Evolutionary conservation across 1,140 invertebrate species (phyloP), one percentile per base, ranked within the genome.

Genomic region (Solenopsis fugax): DNA sequence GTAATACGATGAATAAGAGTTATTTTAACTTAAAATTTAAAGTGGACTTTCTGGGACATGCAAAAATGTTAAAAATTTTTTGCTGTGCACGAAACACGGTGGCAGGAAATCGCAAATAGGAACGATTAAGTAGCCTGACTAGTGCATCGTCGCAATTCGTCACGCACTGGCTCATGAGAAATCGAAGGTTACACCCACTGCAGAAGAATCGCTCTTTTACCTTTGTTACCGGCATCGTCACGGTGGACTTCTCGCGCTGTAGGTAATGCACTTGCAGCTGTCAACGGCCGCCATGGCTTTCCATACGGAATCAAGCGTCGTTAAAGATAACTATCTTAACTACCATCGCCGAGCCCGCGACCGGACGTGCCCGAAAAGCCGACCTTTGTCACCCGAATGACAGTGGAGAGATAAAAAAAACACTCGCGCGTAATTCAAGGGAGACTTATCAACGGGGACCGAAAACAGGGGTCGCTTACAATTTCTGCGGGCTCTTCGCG

Each of bases 81-180:
- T n/a, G n/a, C n/a, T n/a, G n/a, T n/a, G 18, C 77, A 29, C 29
- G 29, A 29, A 29, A 29, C 29, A 29, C 29, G 29, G 34, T 45
- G 12, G 21, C 77, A 52, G 45, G 84, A 72, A 64, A 50, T 54
- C 52, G 62, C 54, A 71, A 10, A 69, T 13, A 41, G 73, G 81
- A 88, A 54, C 85, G 85, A 84, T 88, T 58, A 65, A 86, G 29
- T 80, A 41, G 13, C 34, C 54, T 7, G 45, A 72, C 69, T 84
- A 88, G 41, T 67, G 88, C 85, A 82, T 89, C 87, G 90, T 90
- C 77, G 89, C 90, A 92, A 95, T 94, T 94, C 88, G 94, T 94
- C 92, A 94, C 92, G 94, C 93, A 93, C 92, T 85, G 86, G 65
- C 71, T 93, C 93, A 90, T 94, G 93, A 93, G 94, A 95, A 95